Percentiles rank a stretch among this genome's conserved stretches.
Conservation (phyloP, 2,113 vertebrate species). For the Gasterosteus nipponicus region DNA sequence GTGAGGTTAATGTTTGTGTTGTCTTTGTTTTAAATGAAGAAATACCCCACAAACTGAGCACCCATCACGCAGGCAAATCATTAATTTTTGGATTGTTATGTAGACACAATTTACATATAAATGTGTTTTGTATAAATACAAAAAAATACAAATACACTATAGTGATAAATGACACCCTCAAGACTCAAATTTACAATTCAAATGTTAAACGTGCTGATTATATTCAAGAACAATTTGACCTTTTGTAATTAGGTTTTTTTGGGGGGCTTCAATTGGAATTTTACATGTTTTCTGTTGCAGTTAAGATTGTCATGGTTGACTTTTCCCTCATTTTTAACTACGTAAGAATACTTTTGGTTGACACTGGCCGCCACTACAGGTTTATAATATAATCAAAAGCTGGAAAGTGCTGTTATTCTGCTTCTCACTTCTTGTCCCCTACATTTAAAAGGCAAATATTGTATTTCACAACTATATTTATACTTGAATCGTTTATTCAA, state of each 20-base stretch:
- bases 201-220: constrained; percentile 89
- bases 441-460: background rate
- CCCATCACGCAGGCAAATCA: constrained; percentile 67
- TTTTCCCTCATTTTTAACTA: background rate
- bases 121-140: constrained; percentile 83
- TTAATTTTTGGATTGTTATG: constrained; percentile 87
- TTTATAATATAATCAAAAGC: background rate
- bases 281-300: background rate
- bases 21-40: constrained; percentile 60
- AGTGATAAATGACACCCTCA: constrained; percentile 86
- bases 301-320: background rate
- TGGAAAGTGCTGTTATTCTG: background rate
- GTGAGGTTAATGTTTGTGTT: constrained; percentile 51
- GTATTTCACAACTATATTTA: background rate
- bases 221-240: constrained; percentile 84
- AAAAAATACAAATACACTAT: constrained; percentile 72
- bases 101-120: constrained; percentile 93
- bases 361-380: background rate
- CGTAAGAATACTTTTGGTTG: background rate
- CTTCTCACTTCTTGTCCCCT: background rate
- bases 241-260: constrained; percentile 55
- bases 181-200: constrained; percentile 90
- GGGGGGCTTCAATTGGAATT: background rate
- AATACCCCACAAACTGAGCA: constrained; percentile 71
- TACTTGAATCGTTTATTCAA: background rate